A percentile compares a stretch with the other conserved stretches of the same genome.
These are phyloP conservation scores for Motacilla alba DNA, from an alignment of 2,113 vertebrate species.

Conservation along the genomic window DNA sequence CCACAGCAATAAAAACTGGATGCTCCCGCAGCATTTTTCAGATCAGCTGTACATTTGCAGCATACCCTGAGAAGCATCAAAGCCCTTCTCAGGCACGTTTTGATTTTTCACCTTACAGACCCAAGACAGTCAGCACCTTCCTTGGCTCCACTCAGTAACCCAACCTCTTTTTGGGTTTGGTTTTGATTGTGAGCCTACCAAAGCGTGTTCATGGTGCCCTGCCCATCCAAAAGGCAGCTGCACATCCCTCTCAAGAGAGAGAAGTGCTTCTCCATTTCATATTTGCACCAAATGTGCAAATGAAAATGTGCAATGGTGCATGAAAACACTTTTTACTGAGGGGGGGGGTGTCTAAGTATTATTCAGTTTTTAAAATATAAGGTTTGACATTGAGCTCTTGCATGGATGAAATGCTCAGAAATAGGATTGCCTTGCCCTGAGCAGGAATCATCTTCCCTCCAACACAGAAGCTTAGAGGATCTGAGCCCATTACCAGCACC, in stretches of 20 bases:
- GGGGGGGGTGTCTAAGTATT: accelerated
- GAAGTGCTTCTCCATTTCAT: neutral
- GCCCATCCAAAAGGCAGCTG: neutral
- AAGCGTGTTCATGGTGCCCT: accelerated
- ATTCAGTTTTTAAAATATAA: neutral
- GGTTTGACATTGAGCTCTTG: neutral
- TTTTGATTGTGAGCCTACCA: accelerated
- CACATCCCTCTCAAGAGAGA: neutral
- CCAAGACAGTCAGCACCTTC: neutral
- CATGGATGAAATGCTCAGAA: neutral
- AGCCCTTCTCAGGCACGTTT: accelerated
- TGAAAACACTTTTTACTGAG: neutral
- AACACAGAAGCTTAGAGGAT: neutral
- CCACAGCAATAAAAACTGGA: neutral
- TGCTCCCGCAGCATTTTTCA: neutral
- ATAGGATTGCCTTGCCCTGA: neutral
- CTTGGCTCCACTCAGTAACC: no score
- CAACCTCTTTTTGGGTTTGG: neutral
- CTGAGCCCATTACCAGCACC: neutral
- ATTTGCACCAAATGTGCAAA: neutral
- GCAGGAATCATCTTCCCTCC: neutral
- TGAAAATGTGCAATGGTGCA: neutral
- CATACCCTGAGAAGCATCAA: neutral
- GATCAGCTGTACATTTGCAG: neutral
- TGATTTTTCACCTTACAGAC: neutral